Evolutionary conservation across 1,140 invertebrate genomes (phyloP).

Genomic region (Copidosoma floridanum): DNA sequence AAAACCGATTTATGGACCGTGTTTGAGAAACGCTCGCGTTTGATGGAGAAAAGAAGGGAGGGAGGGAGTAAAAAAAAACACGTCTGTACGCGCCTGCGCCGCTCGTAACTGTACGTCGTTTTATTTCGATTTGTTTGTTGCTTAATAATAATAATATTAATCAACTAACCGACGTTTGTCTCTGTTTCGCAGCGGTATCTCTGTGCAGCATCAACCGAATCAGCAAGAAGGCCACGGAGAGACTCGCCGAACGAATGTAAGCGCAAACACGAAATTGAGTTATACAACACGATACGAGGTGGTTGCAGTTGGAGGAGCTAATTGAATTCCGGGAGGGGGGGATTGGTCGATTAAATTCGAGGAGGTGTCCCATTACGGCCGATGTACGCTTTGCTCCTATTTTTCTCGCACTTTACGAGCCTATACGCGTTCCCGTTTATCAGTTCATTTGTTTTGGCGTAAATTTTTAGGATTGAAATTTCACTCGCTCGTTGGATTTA

Average conservation of each 20-base stretch:
- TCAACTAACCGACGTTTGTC: too few species aligned
- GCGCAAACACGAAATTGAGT: constrained; percentile 18
- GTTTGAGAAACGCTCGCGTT: constrained; percentile 15
- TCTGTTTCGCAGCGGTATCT: constrained; percentile 34
- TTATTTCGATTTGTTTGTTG: too few species aligned
- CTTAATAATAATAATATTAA: too few species aligned
- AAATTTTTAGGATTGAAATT: too few species aligned
- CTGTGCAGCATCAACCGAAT: constrained; percentile 43
- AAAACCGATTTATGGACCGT: constrained; percentile 16
- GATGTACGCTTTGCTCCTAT: constrained; percentile 2
- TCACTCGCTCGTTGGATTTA: neutral
- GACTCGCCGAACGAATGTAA: constrained; percentile 39
- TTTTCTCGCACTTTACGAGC: constrained; percentile 3
- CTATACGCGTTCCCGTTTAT: neutral
- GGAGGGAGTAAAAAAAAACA: too few species aligned
- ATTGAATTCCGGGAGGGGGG: constrained; percentile 15
- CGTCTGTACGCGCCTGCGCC: too few species aligned
- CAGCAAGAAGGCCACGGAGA: constrained; percentile 31
- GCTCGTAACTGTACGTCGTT: too few species aligned
- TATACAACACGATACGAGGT: neutral
- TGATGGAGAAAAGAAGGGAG: too few species aligned
- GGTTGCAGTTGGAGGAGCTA: neutral
- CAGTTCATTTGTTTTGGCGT: neutral
- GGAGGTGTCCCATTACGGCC: neutral
- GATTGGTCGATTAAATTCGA: constrained; percentile 7